Evolutionary conservation across 2,888 invertebrate genomes (phyloP).

Genomic region (Brassicogethes aeneus): DNA sequence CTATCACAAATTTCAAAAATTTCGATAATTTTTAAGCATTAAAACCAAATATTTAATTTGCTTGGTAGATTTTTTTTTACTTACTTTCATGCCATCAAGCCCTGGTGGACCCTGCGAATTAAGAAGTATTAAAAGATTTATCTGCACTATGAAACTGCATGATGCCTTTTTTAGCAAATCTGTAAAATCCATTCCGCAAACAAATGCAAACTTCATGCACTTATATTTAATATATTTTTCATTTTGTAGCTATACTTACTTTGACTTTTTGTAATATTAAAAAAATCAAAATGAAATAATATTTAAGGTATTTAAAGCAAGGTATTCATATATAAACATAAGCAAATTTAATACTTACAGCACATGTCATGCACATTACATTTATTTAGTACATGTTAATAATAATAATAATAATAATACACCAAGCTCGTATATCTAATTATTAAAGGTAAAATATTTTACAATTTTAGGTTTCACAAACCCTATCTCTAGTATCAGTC

Average conservation of each 20-base stretch:
- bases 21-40: no score
- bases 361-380: constrained; percentile 45
- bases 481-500: constrained; percentile 32
- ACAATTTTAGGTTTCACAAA: constrained; percentile 29
- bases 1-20: constrained; percentile 39
- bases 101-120: constrained; percentile 82
- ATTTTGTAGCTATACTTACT: no score
- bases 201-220: no score
- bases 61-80: constrained; percentile 29
- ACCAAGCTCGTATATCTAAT: constrained; percentile 31
- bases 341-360: constrained; percentile 36
- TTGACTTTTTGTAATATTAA: no score
- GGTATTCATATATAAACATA: constrained; percentile 18
- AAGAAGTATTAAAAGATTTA: constrained; percentile 41
- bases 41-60: not conserved
- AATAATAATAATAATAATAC: constrained; percentile 35
- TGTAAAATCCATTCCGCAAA: not conserved
- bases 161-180: not conserved
- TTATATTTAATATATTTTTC: no score
- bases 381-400: constrained; percentile 39
- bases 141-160: constrained; percentile 12
- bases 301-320: constrained; percentile 11
- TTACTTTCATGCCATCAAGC: constrained; percentile 94
- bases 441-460: constrained; percentile 34
- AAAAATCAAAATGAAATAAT: no score